These are phyloP conservation scores for Alviniconcha marisindica DNA, from an alignment of 1,140 invertebrate genomes.

Conservation along the genomic window DNA sequence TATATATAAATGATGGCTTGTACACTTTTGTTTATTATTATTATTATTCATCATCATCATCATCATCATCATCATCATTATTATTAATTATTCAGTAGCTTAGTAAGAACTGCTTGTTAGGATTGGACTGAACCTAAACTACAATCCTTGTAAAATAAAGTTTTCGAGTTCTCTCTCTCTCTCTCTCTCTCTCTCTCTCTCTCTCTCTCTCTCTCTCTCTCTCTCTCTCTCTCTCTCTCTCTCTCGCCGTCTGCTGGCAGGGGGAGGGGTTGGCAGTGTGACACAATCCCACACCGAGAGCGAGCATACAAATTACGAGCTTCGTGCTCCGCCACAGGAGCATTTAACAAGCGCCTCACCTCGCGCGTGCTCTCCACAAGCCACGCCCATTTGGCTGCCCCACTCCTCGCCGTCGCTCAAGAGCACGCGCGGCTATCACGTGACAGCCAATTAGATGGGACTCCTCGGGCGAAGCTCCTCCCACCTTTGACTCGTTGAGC, in stretches of 20 bases:
- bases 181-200: neutral
- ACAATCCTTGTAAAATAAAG: no score
- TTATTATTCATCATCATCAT: no score
- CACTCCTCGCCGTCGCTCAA: neutral
- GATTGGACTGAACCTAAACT: no score
- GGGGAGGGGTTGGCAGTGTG: no score
- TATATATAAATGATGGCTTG: no score
- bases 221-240: conserved; percentile 11
- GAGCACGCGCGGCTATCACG: conserved; percentile 27
- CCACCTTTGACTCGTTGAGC: neutral
- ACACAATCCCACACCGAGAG: neutral
- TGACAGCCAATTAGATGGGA: conserved; percentile 2
- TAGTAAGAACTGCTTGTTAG: no score
- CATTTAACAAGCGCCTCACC: neutral
- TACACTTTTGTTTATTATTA: no score
- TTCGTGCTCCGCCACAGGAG: neutral
- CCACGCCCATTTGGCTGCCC: neutral
- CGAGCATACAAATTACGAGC: neutral
- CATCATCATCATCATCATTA: no score
- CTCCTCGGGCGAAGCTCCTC: conserved; percentile 1
- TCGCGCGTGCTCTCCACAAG: neutral
- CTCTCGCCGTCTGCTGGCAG: neutral
- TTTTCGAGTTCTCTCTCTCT: no score
- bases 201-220: conserved; percentile 19
- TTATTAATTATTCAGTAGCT: no score